Conservation (phyloP, 2,888 invertebrate species). For the Eilema caniola region DNA sequence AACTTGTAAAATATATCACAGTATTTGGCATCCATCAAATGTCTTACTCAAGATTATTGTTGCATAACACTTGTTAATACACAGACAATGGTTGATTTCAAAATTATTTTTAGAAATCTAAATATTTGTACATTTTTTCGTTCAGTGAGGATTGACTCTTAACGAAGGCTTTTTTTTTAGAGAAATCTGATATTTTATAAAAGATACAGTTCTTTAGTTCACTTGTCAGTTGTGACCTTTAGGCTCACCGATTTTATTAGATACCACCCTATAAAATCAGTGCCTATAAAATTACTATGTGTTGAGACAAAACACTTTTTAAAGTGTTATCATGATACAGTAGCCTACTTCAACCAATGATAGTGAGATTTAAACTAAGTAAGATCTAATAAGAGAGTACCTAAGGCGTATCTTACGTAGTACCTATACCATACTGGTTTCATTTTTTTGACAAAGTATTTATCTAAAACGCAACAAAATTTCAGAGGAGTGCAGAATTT, state of each 20-base stretch:
- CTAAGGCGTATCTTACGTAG: neutral
- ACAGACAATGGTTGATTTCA: too few relatives aligned
- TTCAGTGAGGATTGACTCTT: too few relatives aligned
- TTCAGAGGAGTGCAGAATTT: neutral
- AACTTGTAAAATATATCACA: too few relatives aligned
- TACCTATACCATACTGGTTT: neutral
- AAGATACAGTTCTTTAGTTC: neutral
- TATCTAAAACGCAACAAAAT: neutral
- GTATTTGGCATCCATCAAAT: too few relatives aligned
- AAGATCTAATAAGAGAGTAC: neutral
- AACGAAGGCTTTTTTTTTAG: too few relatives aligned
- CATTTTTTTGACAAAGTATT: neutral
- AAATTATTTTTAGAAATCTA: too few relatives aligned
- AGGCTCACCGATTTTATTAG: too few relatives aligned
- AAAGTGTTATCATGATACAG: too few relatives aligned
- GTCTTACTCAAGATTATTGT: too few relatives aligned
- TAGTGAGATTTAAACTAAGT: neutral
- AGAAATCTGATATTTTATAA: too few relatives aligned
- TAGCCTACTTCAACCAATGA: neutral
- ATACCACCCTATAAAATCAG: neutral
- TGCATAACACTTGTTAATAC: too few relatives aligned
- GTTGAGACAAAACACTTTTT: neutral
- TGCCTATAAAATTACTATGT: neutral
- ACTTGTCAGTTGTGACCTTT: neutral
- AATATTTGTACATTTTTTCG: too few relatives aligned